Base-by-base conservation (phyloP, 1,140 invertebrate genomes). In the Neodiprion virginianus region DNA sequence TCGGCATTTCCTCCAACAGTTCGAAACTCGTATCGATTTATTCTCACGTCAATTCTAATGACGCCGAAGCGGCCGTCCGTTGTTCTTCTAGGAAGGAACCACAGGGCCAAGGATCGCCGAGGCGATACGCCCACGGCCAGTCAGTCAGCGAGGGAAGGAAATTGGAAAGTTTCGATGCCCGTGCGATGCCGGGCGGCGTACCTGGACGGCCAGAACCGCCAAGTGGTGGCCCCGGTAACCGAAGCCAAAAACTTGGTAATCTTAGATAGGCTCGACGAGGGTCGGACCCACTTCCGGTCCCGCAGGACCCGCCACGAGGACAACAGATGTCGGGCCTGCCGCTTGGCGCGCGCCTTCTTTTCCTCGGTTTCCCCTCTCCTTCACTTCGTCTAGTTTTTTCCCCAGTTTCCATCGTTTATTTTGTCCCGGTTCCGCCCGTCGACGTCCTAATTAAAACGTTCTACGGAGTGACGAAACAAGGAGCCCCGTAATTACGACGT, bases 221-320 rank as follows among this genome's bases (percentile, higher is more conserved):
- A 61, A 8, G 53, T 61, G 53, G 53, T 8, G 53, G 53, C 11
- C n/a, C 53, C 8, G 53, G 53, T 61, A 61, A 61, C 53, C 53
- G 78, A 79, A 78, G 75, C 77, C 79, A 74, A 78, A 76, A 75
- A 72, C 78, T 76, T 72, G 71, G 77, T 78, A 78, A 78, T 78
- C 79, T 78, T 79, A 79, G 78, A 76, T 76, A 76, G 72, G 53
- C 11, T 61, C 72, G 68, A 73, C 68, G 73, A 73, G 72, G 73
- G 74, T 74, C 28, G 8, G 48, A 23, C 11, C 12, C 14, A 47
- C 47, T 48, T 40, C n/a, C 53, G 7, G 11, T 17, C 11, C n/a
- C 8, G 48, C 12, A 61, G n/a, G 69, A 65, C 66, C 69, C 68
- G 71, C 68, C 66, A 50, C 47, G 11, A 21, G 69, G 48, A 75